Conservation (phyloP, 2,888 invertebrate genomes). For the Microctonus aethiopoides region DNA sequence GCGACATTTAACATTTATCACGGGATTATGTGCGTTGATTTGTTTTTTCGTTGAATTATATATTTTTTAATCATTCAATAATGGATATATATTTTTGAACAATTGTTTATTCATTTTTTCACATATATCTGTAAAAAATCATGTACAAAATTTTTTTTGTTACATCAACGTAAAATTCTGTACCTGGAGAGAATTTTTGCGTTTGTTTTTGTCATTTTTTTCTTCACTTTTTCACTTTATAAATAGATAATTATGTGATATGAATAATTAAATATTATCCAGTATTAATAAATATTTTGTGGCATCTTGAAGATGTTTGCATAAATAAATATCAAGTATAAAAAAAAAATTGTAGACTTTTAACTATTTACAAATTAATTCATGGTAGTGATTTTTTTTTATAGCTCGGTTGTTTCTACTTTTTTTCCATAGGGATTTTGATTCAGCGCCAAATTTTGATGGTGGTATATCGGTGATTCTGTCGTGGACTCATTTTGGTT, state of each 20-base stretch:
- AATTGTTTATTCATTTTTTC: not conserved
- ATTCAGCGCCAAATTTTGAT: constrained; percentile 56
- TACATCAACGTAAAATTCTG: not conserved
- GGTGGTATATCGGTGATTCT: constrained; percentile 48
- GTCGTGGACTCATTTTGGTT: constrained; percentile 65
- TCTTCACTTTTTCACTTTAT: not conserved
- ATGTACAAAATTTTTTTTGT: constrained; percentile 14
- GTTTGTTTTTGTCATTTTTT: not conserved
- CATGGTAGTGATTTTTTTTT: constrained; percentile 14
- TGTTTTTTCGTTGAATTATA: not conserved
- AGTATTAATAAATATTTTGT: constrained; percentile 39
- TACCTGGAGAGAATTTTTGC: not conserved
- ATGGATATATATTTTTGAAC: not conserved
- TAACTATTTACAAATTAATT: constrained; percentile 36
- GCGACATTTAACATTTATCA: constrained; percentile 16
- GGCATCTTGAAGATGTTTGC: constrained; percentile 33
- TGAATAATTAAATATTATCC: not conserved
- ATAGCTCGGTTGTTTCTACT: constrained; percentile 62
- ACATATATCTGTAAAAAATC: constrained; percentile 8
- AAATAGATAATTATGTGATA: not conserved
- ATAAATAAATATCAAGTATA: constrained; percentile 40
- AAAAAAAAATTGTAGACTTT: constrained; percentile 12
- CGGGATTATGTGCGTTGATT: not conserved
- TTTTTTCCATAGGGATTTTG: constrained; percentile 61
- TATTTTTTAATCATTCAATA: not conserved